phyloP scores from a whole-genome alignment of 2,797 vertebrate species.

The Gadopsis bispinosus region DNA sequence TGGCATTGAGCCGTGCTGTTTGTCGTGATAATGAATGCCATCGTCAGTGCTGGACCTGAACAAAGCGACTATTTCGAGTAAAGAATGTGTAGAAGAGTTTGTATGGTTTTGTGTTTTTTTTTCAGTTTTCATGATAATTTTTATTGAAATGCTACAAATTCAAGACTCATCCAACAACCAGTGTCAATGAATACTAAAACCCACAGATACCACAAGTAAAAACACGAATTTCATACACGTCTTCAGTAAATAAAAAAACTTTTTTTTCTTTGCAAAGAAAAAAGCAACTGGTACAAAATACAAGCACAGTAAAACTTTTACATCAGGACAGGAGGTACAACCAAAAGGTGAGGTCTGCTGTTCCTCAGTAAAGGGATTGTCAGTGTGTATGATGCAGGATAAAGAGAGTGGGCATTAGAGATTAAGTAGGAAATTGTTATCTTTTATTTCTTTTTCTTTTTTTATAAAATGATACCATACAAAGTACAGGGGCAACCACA shows the following conservation, averaged over 20 bases:
- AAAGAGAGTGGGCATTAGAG: conserved; percentile 27
- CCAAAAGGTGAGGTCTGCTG: conserved; percentile 41
- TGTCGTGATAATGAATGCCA: background rate
- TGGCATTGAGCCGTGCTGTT: background rate
- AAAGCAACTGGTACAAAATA: conserved; percentile 75
- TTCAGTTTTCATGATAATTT: conserved; percentile 16
- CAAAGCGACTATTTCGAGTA: background rate
- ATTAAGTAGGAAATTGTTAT: conserved; percentile 14
- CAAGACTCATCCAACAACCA: conserved; percentile 71
- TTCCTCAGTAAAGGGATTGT: conserved; percentile 28
- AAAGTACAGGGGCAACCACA: conserved; percentile 43
- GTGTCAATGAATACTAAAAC: conserved; percentile 75
- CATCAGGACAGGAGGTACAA: conserved; percentile 42
- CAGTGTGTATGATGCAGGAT: conserved; percentile 36
- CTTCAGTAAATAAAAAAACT: conserved; percentile 64
- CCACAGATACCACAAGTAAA: conserved; percentile 66
- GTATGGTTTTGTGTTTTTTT: background rate
- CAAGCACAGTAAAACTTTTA: conserved; percentile 58
- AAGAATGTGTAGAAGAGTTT: background rate
- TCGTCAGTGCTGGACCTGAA: background rate
- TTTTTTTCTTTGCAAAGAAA: conserved; percentile 55
- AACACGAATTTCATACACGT: conserved; percentile 54
- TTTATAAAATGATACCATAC: conserved; percentile 58
- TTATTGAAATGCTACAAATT: conserved; percentile 74
- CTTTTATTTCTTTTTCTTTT: conserved; percentile 7